Percentiles rank a stretch among this genome's conserved stretches.
These are phyloP conservation scores for Glossophaga mutica DNA, from an alignment of 2,797 vertebrate species.

Conservation along the genomic window DNA sequence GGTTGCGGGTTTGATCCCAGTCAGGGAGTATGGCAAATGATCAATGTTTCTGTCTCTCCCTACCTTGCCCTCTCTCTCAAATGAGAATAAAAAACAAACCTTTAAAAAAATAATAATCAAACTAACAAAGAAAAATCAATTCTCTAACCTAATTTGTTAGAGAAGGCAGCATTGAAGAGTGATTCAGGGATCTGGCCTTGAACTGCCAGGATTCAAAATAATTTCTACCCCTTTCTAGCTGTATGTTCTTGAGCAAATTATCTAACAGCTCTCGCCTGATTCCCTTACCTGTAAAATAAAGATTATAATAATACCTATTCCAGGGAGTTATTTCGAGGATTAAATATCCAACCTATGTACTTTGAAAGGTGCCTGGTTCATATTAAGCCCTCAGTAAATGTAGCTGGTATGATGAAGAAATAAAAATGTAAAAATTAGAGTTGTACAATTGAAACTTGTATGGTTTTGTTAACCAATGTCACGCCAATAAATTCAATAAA, in stretches of 20 bases:
- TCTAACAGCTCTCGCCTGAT: neutral
- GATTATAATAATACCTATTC: neutral
- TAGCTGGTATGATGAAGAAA: neutral
- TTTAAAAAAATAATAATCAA: neutral
- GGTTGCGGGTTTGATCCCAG: no score
- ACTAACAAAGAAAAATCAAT: neutral
- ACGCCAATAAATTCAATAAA: neutral
- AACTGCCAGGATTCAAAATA: neutral
- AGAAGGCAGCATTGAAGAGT: neutral
- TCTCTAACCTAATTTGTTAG: neutral
- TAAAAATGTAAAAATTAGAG: neutral
- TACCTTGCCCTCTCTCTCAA: neutral
- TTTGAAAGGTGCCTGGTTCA: neutral
- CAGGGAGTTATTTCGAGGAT: neutral
- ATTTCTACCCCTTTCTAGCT: neutral
- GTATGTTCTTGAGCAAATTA: neutral
- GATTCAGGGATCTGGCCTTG: no score
- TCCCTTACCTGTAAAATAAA: neutral
- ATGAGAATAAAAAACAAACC: neutral
- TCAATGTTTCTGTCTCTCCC: neutral
- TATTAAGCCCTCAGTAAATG: neutral
- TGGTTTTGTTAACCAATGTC: neutral
- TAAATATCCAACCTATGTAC: neutral
- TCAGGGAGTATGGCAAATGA: neutral
- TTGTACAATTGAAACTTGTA: neutral